Conservation (phyloP, 2,888 invertebrate species). For the Cheilosia impressa region DNA sequence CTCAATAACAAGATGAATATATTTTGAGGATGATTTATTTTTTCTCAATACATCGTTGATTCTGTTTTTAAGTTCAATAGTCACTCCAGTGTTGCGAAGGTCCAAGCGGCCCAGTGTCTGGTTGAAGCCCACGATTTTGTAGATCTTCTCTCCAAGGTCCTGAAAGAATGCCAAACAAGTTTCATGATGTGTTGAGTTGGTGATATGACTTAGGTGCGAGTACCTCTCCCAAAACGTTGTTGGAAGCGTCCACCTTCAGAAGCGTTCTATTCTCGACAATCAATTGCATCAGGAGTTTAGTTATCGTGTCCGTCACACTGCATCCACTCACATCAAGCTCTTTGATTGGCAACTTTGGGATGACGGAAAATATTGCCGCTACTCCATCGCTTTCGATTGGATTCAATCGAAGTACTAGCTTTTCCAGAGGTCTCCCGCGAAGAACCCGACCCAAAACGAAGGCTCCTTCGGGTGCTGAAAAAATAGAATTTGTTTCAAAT, state of each 20-base stretch:
- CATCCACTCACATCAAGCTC: constrained; percentile 81
- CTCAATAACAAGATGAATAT: not conserved
- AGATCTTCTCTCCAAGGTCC: constrained; percentile 81
- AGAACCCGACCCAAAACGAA: constrained; percentile 80
- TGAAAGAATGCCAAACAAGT: constrained; percentile 43
- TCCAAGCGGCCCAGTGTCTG: constrained; percentile 79
- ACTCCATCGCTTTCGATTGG: constrained; percentile 83
- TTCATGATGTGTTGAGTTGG: no score
- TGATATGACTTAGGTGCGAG: constrained; percentile 51
- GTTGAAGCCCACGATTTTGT: constrained; percentile 81
- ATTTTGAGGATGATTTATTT: constrained; percentile 33
- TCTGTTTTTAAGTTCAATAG: constrained; percentile 78
- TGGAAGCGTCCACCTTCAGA: constrained; percentile 79
- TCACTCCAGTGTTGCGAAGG: constrained; percentile 81
- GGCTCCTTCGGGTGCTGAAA: constrained; percentile 80
- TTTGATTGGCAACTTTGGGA: constrained; percentile 79
- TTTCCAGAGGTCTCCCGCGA: constrained; percentile 78
- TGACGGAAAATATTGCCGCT: constrained; percentile 80
- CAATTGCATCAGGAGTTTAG: constrained; percentile 80
- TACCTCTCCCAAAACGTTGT: constrained; percentile 80
- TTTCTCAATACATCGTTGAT: constrained; percentile 78
- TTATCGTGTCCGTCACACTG: constrained; percentile 79
- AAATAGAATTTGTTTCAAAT: no score
- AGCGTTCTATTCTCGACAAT: constrained; percentile 80
- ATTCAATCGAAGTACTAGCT: constrained; percentile 81